A percentile compares a stretch with the other conserved stretches of the same genome.
These are phyloP conservation scores for Lasioglossum morio DNA, from an alignment of 2,888 invertebrate genomes.

Conservation along the genomic window DNA sequence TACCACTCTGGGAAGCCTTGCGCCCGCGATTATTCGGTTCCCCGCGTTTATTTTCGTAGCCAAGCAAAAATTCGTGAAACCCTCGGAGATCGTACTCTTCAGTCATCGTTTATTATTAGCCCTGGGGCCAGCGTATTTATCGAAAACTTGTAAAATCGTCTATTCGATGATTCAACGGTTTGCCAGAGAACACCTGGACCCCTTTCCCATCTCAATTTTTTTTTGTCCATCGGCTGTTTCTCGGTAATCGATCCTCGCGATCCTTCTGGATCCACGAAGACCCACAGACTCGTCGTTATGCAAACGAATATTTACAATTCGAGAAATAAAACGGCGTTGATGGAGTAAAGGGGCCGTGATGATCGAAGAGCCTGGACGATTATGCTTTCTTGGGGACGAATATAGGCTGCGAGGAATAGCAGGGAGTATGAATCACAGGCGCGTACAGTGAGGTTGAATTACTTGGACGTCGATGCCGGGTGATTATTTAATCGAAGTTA, in stretches of 20 bases:
- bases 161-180: background rate
- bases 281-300: background rate
- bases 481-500: slow-evolving; percentile 11
- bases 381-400: background rate
- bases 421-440: background rate
- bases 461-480: slow-evolving; percentile 2
- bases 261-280: background rate
- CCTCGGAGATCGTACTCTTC: background rate
- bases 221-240: background rate
- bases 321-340: background rate
- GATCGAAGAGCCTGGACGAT: background rate
- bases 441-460: background rate
- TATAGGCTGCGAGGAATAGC: background rate
- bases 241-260: background rate
- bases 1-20: slow-evolving; percentile 19
- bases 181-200: slow-evolving; percentile 13
- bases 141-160: slow-evolving; percentile 14
- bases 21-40: background rate
- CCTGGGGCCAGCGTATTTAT: slow-evolving; percentile 7
- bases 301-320: background rate
- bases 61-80: slow-evolving; percentile 17
- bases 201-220: background rate
- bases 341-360: fast-evolving
- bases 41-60: slow-evolving; percentile 21
- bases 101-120: slow-evolving; percentile 27